Evolutionary conservation across 2,797 vertebrate species (phyloP), one percentile per base, ranked within the genome.

Genomic region (Typhlichthys subterraneus): DNA sequence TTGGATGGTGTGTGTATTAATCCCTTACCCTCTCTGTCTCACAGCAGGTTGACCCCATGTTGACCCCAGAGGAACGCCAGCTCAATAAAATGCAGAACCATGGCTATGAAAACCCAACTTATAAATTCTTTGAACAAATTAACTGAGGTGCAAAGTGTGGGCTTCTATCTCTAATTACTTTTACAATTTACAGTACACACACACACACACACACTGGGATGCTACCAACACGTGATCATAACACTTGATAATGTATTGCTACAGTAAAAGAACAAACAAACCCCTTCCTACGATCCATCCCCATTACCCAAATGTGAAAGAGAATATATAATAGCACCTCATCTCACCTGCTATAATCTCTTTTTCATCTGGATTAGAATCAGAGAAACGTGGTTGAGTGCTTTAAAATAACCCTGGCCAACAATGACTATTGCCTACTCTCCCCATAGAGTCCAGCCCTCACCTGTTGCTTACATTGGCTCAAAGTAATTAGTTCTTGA

Each of bases 71-170:
- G 74, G 93, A 94, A 59, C 89, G 94, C 65, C 95, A 97, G 87
- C 93, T 97, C 70, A 95, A 91, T 76, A 96, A 96, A 89, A 95
- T 97, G 91, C 96, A 97, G 85, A 95, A 90, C 63, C 93, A 94
- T 0, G 93, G 93, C 76, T 94, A 94, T 0, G 93, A 94, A 81
- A 94, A 94, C 73, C 93, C 93, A 54, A 94, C 93, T 59, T 94
- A 94, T 85, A 94, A 93, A 89, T 94, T 94, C 86, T 90, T 94
- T 48, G 93, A 94, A 74, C 93, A 94, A 82, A 88, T 91, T 86
- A 94, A 95, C 93, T 95, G 92, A 95, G 88, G 65, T 50, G 51
- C 47, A 6, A 59, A 72, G 75, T 70, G 58, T 67, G 65, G 38
- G 38, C 76, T 75, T 73, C 61, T 75, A 73, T 80, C 14, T 10